phyloP scores from a whole-genome alignment of 2,797 vertebrate genomes.

The Scolopax rusticola region DNA sequence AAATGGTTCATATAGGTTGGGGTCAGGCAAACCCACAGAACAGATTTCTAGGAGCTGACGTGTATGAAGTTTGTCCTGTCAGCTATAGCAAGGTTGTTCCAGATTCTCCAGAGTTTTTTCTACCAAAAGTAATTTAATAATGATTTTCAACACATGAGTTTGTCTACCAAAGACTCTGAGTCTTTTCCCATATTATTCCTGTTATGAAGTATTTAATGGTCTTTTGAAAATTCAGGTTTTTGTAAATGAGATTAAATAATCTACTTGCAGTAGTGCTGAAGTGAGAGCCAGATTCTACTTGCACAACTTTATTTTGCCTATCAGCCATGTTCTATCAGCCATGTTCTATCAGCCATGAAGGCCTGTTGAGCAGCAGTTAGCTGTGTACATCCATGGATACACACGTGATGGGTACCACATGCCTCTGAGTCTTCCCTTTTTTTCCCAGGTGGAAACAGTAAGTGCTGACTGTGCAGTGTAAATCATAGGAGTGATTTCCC shows the following conservation, averaged over 20 bases:
- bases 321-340: background rate
- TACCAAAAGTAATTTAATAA: background rate
- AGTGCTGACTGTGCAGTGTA: background rate
- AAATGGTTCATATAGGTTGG: background rate
- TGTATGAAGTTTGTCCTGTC: background rate
- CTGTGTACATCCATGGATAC: background rate
- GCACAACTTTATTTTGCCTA: background rate
- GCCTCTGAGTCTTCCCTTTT: background rate
- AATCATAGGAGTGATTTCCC: background rate
- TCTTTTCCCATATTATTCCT: background rate
- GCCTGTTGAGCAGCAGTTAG: background rate
- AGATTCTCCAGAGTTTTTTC: background rate
- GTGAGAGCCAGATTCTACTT: background rate
- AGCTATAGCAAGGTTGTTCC: background rate
- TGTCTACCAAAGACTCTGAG: background rate
- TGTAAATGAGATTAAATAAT: background rate
- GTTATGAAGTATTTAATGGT: background rate
- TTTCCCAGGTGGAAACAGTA: background rate
- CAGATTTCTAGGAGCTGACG: background rate
- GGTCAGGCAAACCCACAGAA: background rate
- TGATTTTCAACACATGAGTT: background rate
- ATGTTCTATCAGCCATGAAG: background rate
- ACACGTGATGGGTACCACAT: fast-evolving
- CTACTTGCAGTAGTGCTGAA: background rate
- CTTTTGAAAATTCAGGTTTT: background rate